phyloP scores from a whole-genome alignment of 2,113 vertebrate species.

The Pteruthius melanotis region DNA sequence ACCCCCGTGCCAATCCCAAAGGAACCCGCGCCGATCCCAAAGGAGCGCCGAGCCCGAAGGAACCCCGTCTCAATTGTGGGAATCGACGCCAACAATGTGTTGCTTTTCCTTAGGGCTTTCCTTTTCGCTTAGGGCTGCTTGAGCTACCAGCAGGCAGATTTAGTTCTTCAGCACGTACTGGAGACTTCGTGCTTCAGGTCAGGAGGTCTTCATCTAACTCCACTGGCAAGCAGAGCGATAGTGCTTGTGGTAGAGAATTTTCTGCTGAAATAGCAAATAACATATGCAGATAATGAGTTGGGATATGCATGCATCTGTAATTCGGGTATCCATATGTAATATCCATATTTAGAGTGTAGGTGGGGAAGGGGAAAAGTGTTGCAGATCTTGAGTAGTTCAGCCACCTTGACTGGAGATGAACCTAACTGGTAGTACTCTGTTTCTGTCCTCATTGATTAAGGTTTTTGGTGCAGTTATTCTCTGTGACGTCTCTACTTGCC shows the following conservation, averaged over 20 bases:
- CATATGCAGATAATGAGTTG: background rate
- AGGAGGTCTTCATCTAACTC: background rate
- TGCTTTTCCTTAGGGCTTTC: too few species aligned
- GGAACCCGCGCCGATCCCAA: background rate
- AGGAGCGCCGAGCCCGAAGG: background rate
- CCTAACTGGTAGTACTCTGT: background rate
- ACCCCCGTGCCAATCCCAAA: too few species aligned
- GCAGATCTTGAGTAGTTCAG: background rate
- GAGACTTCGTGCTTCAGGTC: background rate
- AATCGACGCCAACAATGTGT: accelerated
- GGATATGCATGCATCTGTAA: background rate
- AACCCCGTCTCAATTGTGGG: accelerated
- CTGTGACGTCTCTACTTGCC: background rate
- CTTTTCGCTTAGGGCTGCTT: background rate
- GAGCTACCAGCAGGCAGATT: background rate
- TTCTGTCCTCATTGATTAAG: background rate
- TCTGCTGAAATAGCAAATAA: background rate
- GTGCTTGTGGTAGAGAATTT: background rate
- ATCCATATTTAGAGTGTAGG: background rate
- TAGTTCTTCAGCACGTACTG: background rate
- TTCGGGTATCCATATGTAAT: background rate
- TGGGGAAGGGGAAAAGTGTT: background rate
- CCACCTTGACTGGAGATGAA: background rate
- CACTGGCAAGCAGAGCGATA: accelerated
- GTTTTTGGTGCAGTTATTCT: background rate